Evolutionary conservation across 2,113 vertebrate species (phyloP), one percentile per base, ranked within the genome.

Genomic region (Eudyptes chrysolophus): DNA sequence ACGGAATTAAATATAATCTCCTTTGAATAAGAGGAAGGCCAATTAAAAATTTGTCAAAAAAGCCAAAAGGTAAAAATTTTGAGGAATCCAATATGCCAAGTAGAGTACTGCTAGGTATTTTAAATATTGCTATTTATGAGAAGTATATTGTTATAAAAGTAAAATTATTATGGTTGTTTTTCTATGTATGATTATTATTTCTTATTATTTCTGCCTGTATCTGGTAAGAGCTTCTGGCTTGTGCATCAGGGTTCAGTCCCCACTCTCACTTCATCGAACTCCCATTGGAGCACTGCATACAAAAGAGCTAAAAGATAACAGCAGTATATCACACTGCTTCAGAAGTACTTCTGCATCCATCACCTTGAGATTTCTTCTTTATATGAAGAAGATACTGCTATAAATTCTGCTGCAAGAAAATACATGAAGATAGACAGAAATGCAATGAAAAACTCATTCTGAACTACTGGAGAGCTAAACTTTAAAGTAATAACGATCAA

Each of bases 381-480:
- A 51, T 60, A n/a, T 77, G 72, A 78, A 51, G 84, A 83, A 96
- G 68, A 87, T 46, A 34, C 49, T 70, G 55, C 89, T 91, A 62
- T 91, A 89, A 94, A 91, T 94, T 97, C 70, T 96, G 30, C 74
- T 87, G 54, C 84, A 92, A 82, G 81, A 71, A 89, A 76, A 92
- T 75, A 29, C 61, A n/a, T 16, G 51, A 72, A 89, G 72, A 78
- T 74, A 87, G 94, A 69, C 69, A 92, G 62, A 95, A 94, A 90
- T 52, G 87, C 76, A 86, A 54, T 69, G 90, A 61, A 91, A 95
- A 93, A 36, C 49, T 82, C 71, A 32, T 92, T 80, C 57, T 84
- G 76, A 96, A 54, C 72, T 96, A 54, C 29, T 54, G 42, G 64
- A 94, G 86, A 94, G 54, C 58, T 77, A 55, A 96, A 77, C 32